Percentiles rank a stretch among this genome's conserved stretches.
phyloP scores from a whole-genome alignment of 2,113 vertebrate genomes.

The Thalassoma bifasciatum region DNA sequence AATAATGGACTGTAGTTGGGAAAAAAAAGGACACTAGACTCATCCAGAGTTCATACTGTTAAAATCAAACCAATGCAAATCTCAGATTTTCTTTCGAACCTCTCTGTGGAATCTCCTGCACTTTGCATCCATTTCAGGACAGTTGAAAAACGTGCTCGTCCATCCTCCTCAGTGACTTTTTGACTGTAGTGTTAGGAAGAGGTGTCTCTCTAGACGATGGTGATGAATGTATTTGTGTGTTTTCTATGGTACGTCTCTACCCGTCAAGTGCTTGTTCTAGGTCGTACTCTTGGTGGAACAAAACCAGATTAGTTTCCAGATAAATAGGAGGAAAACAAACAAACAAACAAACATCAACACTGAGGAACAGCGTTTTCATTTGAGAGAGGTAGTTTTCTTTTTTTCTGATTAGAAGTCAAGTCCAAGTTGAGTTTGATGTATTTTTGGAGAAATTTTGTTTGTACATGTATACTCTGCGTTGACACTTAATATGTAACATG shows the following conservation, averaged over 20 bases:
- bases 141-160: slow-evolving; percentile 22
- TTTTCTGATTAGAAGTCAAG: slow-evolving; percentile 73
- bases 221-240: slow-evolving; percentile 80
- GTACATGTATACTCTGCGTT: slow-evolving; percentile 80
- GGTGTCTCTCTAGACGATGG: slow-evolving; percentile 68
- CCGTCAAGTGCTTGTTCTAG: slow-evolving; percentile 80
- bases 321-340: slow-evolving; percentile 53
- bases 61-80: slow-evolving; percentile 36
- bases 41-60: slow-evolving; percentile 49
- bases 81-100: slow-evolving; percentile 37
- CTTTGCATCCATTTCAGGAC: slow-evolving; percentile 29
- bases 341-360: slow-evolving; percentile 52
- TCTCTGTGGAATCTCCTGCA: slow-evolving; percentile 44
- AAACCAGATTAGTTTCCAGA: slow-evolving; percentile 49
- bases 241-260: slow-evolving; percentile 74
- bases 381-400: slow-evolving; percentile 51
- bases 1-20: slow-evolving; percentile 24
- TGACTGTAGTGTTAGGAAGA: slow-evolving; percentile 67
- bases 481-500: slow-evolving; percentile 75
- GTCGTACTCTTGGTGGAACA: slow-evolving; percentile 66
- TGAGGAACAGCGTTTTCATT: slow-evolving; percentile 49
- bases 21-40: slow-evolving; percentile 1
- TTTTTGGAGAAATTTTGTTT: slow-evolving; percentile 80
- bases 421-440: slow-evolving; percentile 81
- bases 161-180: slow-evolving; percentile 65